These are phyloP conservation scores for Melospiza georgiana DNA, from an alignment of 2,113 vertebrate genomes.

Conservation along the genomic window DNA sequence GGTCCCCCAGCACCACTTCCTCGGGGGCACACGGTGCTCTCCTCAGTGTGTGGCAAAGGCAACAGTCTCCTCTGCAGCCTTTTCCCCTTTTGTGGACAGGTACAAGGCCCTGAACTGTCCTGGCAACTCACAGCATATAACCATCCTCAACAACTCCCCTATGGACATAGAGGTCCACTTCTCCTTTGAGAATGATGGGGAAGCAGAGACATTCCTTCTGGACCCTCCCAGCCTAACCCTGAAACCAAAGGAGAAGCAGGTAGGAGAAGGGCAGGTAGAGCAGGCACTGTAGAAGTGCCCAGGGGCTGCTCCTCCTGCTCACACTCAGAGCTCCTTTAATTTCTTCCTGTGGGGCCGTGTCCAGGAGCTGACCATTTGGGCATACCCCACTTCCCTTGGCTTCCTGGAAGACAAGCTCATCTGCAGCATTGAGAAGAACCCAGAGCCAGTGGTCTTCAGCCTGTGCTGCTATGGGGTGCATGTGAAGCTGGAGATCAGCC, in stretches of 20 bases:
- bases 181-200: constrained; percentile 79
- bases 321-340: neutral
- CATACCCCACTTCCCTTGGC: constrained; percentile 84
- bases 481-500: constrained; percentile 84
- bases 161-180: constrained; percentile 79
- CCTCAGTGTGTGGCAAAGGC: rapidly evolving
- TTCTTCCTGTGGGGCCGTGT: neutral
- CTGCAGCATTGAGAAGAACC: constrained; percentile 85
- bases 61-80: neutral
- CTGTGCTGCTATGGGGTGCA: constrained; percentile 85
- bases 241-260: constrained; percentile 83
- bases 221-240: constrained; percentile 85
- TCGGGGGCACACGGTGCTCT: rapidly evolving
- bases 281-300: rapidly evolving
- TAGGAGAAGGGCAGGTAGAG: constrained; percentile 3
- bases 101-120: constrained; percentile 81
- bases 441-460: constrained; percentile 76
- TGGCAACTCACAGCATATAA: constrained; percentile 81
- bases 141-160: constrained; percentile 82
- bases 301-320: neutral
- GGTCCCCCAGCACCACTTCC: rapidly evolving
- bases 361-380: constrained; percentile 86
- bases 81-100: constrained; percentile 62
- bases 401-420: constrained; percentile 84
- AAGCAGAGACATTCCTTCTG: constrained; percentile 83